phyloP scores from a whole-genome alignment of 2,113 vertebrate species.

The Xenopus laevis region DNA sequence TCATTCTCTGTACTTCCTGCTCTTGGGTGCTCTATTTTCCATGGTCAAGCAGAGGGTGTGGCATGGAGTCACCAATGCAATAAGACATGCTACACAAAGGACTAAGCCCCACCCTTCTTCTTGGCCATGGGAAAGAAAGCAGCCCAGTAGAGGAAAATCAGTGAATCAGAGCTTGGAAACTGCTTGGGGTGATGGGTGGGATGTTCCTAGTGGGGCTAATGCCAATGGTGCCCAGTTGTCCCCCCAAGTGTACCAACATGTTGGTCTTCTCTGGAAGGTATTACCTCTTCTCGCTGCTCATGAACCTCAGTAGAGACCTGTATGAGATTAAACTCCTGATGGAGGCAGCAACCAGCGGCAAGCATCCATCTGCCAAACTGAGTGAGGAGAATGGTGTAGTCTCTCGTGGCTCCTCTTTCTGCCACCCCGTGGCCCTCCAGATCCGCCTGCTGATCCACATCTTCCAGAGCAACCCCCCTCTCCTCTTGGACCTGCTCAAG shows the following conservation, averaged over 20 bases:
- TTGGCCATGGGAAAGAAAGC: too few relatives aligned
- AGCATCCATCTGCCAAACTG: slow-evolving; percentile 38
- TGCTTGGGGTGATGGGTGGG: too few relatives aligned
- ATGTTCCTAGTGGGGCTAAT: too few relatives aligned
- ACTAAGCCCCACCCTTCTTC: too few relatives aligned
- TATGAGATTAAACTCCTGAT: slow-evolving; percentile 80
- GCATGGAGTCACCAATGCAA: too few relatives aligned
- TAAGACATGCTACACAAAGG: too few relatives aligned
- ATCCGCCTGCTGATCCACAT: slow-evolving; percentile 66
- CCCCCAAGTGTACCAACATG: background rate
- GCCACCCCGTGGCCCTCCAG: slow-evolving; percentile 55
- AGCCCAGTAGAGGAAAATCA: too few relatives aligned
- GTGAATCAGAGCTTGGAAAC: too few relatives aligned
- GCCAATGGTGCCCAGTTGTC: too few relatives aligned
- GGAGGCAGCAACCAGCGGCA: slow-evolving; percentile 64
- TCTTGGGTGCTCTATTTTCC: too few relatives aligned
- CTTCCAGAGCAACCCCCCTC: slow-evolving; percentile 75
- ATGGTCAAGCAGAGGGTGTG: too few relatives aligned
- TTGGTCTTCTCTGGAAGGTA: slow-evolving; percentile 63
- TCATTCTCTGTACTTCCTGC: too few relatives aligned
- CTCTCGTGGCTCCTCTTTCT: slow-evolving; percentile 24
- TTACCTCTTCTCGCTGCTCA: slow-evolving; percentile 84
- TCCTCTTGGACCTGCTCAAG: slow-evolving; percentile 81
- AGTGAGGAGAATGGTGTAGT: slow-evolving; percentile 37
- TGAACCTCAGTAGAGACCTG: slow-evolving; percentile 82